phyloP scores from a whole-genome alignment of 2,113 vertebrate genomes.

The Crotophaga sulcirostris region DNA sequence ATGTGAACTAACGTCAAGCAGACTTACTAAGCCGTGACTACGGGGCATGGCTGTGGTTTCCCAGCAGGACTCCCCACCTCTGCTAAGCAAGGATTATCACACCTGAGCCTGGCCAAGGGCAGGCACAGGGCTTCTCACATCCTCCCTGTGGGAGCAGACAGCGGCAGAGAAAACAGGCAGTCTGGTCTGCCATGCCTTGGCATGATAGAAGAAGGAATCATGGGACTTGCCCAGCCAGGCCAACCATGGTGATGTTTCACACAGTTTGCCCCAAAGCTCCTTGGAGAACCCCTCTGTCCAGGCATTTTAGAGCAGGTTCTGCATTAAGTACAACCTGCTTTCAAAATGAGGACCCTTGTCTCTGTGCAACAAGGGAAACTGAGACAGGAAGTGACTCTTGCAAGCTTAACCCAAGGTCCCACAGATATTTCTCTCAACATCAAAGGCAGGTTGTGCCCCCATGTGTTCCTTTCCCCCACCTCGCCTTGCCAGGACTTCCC shows the following conservation, averaged over 20 bases:
- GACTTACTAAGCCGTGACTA: neutral
- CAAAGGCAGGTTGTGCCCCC: neutral
- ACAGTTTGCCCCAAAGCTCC: neutral
- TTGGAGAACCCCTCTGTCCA: neutral
- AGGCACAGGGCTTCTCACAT: neutral
- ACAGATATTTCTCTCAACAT: neutral
- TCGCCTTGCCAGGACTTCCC: neutral
- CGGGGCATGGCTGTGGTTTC: neutral
- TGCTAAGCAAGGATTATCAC: neutral
- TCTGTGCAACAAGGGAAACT: neutral
- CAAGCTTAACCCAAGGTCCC: neutral
- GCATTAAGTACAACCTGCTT: neutral
- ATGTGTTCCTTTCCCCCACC: neutral
- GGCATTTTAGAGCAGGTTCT: neutral
- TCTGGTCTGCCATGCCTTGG: neutral
- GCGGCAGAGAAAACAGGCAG: neutral
- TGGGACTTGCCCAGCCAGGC: neutral
- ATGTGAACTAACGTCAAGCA: neutral
- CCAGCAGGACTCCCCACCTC: neutral
- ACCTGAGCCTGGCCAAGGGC: neutral
- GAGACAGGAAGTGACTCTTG: neutral
- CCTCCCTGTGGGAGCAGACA: neutral
- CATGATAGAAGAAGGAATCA: neutral
- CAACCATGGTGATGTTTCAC: neutral
- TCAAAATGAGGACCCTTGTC: neutral